phyloP scores from a whole-genome alignment of 2,888 invertebrate species.

The Pycnomerus fuliginosus region DNA sequence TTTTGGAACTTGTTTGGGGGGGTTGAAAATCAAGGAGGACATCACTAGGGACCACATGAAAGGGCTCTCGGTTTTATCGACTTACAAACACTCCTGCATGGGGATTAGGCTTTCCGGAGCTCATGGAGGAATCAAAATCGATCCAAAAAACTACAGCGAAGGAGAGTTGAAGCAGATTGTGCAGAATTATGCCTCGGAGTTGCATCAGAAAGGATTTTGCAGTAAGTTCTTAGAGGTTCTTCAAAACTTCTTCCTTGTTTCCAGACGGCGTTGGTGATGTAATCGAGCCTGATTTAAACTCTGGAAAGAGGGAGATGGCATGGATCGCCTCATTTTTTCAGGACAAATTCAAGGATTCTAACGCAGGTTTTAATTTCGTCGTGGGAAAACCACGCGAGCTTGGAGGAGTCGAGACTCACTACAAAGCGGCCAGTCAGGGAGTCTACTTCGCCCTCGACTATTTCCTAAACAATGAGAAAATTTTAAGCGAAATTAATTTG shows the following conservation, averaged over 20 bases:
- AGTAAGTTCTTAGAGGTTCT: slow-evolving; percentile 16
- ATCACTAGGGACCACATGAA: slow-evolving; percentile 44
- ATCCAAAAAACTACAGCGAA: slow-evolving; percentile 36
- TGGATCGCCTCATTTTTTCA: slow-evolving; percentile 35
- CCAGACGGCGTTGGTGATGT: slow-evolving; percentile 38
- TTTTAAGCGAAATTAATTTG: slow-evolving; percentile 35
- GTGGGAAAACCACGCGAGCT: slow-evolving; percentile 38
- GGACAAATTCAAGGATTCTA: too few relatives aligned
- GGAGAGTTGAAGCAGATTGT: slow-evolving; percentile 42
- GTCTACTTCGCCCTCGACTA: slow-evolving; percentile 38
- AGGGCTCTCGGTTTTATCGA: slow-evolving; percentile 43
- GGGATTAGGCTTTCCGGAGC: slow-evolving; percentile 45
- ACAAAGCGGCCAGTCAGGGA: slow-evolving; percentile 38
- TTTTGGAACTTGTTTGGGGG: slow-evolving; percentile 39
- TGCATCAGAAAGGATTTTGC: slow-evolving; percentile 37
- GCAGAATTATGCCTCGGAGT: slow-evolving; percentile 34
- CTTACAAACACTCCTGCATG: slow-evolving; percentile 44
- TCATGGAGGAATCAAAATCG: slow-evolving; percentile 45
- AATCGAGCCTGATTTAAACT: slow-evolving; percentile 46
- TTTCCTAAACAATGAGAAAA: slow-evolving; percentile 39
- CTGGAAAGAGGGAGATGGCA: slow-evolving; percentile 39
- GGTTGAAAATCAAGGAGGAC: slow-evolving; percentile 40
- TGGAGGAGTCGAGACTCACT: slow-evolving; percentile 41
- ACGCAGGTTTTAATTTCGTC: slow-evolving; percentile 26
- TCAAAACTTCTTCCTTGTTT: slow-evolving; percentile 3